These are phyloP conservation scores for Paradoxurus hermaphroditus DNA, from an alignment of 2,113 vertebrate species.

Conservation along the genomic window DNA sequence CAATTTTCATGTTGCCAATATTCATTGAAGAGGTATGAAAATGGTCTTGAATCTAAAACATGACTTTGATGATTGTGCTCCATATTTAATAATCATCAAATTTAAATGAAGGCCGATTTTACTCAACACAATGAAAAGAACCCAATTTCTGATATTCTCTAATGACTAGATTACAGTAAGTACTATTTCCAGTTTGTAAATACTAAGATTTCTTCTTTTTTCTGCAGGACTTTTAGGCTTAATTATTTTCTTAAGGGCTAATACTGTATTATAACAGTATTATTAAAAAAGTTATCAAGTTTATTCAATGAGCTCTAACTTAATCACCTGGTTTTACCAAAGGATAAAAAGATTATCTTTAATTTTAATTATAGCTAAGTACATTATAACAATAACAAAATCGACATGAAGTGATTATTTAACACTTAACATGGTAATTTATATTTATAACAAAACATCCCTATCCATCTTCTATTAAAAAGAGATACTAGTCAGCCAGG, in stretches of 20 bases:
- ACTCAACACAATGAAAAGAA: not conserved
- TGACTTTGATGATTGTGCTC: not conserved
- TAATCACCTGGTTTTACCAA: constrained; percentile 37
- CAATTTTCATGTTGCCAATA: not conserved
- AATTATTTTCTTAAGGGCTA: not conserved
- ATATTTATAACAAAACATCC: constrained; percentile 47
- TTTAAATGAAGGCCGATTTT: not conserved
- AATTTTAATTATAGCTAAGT: constrained; percentile 38
- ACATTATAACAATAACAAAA: not conserved
- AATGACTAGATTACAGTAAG: not conserved
- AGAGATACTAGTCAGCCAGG: no score
- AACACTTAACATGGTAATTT: not conserved
- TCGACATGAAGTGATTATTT: constrained; percentile 24
- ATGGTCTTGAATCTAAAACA: not conserved
- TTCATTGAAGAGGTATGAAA: not conserved
- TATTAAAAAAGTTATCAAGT: not conserved
- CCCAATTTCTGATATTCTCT: not conserved
- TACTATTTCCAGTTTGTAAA: not conserved
- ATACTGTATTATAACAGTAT: not conserved
- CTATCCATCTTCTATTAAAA: constrained; percentile 9
- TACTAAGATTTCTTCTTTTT: not conserved
- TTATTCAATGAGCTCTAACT: constrained; percentile 20
- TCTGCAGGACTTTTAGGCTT: not conserved
- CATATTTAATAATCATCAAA: not conserved
- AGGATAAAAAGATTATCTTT: constrained; percentile 26